A percentile compares a stretch with the other conserved stretches of the same genome.
These are phyloP conservation scores for Nipponia nippon DNA, from an alignment of 2,113 vertebrate species.

Conservation along the genomic window DNA sequence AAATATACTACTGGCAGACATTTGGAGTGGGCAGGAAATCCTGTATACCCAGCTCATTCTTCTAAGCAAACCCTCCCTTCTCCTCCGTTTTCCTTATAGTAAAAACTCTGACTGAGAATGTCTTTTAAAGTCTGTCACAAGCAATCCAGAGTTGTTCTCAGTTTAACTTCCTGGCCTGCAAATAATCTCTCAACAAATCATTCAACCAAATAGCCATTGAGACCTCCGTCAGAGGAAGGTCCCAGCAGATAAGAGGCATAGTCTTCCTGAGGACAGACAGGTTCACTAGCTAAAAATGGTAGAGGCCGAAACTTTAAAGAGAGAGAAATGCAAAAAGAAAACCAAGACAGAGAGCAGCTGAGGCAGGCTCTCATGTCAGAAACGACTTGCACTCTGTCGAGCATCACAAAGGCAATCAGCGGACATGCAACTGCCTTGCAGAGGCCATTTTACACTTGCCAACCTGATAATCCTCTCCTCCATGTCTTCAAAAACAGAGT, in stretches of 20 bases:
- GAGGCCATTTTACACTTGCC: neutral
- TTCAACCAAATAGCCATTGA: neutral
- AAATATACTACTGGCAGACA: neutral
- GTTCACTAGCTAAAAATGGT: neutral
- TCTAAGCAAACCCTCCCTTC: neutral
- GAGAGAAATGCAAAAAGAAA: neutral
- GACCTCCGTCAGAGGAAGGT: neutral
- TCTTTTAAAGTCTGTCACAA: neutral
- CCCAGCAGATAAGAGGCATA: neutral
- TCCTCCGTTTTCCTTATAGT: neutral
- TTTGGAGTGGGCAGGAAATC: neutral
- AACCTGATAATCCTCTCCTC: neutral
- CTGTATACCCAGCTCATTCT: neutral
- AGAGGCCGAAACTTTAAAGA: neutral
- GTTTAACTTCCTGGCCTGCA: neutral
- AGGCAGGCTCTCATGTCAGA: neutral
- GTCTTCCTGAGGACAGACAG: neutral
- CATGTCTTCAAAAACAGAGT: neutral
- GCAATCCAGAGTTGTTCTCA: neutral
- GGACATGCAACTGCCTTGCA: neutral
- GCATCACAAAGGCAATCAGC: neutral
- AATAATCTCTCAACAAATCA: neutral
- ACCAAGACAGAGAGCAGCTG: neutral
- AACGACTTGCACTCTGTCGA: neutral
- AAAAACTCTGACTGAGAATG: neutral